These are phyloP conservation scores for Heliconius charithonia DNA, from an alignment of 2,888 invertebrate genomes.

Conservation along the genomic window DNA sequence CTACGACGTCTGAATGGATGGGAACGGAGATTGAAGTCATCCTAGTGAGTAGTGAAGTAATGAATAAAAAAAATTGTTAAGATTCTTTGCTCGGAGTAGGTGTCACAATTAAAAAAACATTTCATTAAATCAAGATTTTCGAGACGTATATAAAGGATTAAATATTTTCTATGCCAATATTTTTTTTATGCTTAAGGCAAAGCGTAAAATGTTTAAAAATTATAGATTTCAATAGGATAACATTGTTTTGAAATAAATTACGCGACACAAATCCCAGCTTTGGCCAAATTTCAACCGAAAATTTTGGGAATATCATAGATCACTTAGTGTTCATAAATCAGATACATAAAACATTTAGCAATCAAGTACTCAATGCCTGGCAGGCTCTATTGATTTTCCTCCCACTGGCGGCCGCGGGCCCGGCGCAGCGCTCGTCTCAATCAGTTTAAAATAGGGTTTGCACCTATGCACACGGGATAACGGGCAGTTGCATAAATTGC, in stretches of 20 bases:
- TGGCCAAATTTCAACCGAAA: background rate
- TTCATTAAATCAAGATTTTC: background rate
- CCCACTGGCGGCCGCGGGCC: slow-evolving; percentile 27
- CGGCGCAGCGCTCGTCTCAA: slow-evolving; percentile 19
- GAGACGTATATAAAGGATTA: background rate
- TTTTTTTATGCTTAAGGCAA: background rate
- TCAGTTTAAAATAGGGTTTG: slow-evolving; percentile 36
- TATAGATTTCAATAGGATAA: background rate
- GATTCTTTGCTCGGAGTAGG: no score
- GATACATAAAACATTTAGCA: background rate
- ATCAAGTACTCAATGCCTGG: slow-evolving; percentile 26
- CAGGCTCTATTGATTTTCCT: slow-evolving; percentile 38
- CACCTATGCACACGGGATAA: slow-evolving; percentile 24
- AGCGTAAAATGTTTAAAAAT: background rate
- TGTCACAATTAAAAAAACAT: background rate
- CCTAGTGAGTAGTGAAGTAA: no score
- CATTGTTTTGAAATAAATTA: background rate
- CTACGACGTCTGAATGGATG: no score
- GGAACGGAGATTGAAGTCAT: no score
- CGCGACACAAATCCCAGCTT: background rate
- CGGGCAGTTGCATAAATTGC: slow-evolving; percentile 18
- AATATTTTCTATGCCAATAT: background rate
- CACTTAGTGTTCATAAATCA: slow-evolving; percentile 6
- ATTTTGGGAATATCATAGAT: background rate
- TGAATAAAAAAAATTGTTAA: no score